phyloP scores from a whole-genome alignment of 2,888 invertebrate species.

The Nephrotoma flavescens region DNA sequence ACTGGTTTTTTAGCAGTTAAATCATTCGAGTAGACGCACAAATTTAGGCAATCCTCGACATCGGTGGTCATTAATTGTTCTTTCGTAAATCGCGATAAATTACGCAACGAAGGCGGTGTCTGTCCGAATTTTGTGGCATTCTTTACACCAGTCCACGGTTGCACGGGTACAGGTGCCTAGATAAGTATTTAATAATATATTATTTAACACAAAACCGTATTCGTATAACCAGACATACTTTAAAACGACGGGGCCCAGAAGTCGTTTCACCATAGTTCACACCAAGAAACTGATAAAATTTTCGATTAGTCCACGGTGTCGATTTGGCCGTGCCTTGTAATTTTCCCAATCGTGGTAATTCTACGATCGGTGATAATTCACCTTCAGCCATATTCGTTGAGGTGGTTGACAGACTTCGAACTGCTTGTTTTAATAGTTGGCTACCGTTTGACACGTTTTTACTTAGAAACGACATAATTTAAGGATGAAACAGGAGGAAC shows the following conservation, averaged over 20 bases:
- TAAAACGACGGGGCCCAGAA: conserved; percentile 20
- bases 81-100: conserved; percentile 16
- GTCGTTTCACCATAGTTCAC: conserved; percentile 29
- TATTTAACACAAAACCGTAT: not conserved
- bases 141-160: conserved; percentile 21
- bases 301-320: conserved; percentile 23
- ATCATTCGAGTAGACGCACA: conserved; percentile 28
- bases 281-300: conserved; percentile 25
- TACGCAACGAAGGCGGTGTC: conserved; percentile 24
- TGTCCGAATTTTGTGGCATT: conserved; percentile 22
- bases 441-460: not conserved
- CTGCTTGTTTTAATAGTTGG: not conserved
- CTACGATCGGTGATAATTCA: conserved; percentile 14
- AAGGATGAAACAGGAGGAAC: not conserved
- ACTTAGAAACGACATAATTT: not conserved
- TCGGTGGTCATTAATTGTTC: conserved; percentile 16
- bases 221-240: conserved; percentile 16
- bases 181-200: not conserved
- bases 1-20: conserved; percentile 25
- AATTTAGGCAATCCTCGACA: conserved; percentile 28
- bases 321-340: conserved; percentile 20
- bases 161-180: conserved; percentile 22
- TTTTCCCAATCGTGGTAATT: conserved; percentile 20
- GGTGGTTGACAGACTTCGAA: not conserved
- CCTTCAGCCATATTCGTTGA: not conserved